phyloP scores from a whole-genome alignment of 2,113 vertebrate genomes.

The Lamprotornis superbus region DNA sequence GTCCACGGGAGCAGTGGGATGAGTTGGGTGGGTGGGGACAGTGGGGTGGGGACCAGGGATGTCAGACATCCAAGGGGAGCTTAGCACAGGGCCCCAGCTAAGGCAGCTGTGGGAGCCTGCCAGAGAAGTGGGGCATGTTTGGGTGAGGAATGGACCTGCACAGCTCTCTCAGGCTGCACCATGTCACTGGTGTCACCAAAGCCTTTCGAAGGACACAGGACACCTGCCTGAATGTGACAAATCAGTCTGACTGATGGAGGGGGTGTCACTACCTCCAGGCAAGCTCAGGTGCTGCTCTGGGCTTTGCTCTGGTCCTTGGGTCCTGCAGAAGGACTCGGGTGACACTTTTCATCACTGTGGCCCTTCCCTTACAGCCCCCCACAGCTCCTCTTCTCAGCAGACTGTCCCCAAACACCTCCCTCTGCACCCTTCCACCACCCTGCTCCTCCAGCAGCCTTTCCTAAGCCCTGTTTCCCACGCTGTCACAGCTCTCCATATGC shows the following conservation, averaged over 20 bases:
- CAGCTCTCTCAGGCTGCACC: not conserved
- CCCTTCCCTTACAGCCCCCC: not conserved
- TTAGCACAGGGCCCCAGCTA: not conserved
- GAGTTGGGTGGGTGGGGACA: not conserved
- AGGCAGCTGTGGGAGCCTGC: not conserved
- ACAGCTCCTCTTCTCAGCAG: not conserved
- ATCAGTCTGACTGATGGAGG: not conserved
- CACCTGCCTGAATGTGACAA: accelerated
- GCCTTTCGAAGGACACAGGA: accelerated
- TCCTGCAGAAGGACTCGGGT: not conserved
- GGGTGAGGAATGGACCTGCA: not conserved
- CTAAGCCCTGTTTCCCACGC: not conserved
- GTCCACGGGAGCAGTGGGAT: accelerated
- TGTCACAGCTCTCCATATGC: not conserved
- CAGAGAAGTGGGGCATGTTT: accelerated
- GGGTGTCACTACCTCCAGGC: not conserved
- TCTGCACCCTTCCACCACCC: not conserved
- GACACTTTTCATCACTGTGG: not conserved
- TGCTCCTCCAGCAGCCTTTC: not conserved
- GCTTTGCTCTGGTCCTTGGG: not conserved
- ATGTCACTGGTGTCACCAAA: not conserved
- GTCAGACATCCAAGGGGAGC: not conserved
- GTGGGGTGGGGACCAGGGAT: not conserved
- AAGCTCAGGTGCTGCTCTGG: not conserved
- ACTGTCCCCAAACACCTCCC: not conserved